These are phyloP conservation scores for Serrognathus titanus DNA, from an alignment of 2,888 invertebrate genomes.

Conservation along the genomic window DNA sequence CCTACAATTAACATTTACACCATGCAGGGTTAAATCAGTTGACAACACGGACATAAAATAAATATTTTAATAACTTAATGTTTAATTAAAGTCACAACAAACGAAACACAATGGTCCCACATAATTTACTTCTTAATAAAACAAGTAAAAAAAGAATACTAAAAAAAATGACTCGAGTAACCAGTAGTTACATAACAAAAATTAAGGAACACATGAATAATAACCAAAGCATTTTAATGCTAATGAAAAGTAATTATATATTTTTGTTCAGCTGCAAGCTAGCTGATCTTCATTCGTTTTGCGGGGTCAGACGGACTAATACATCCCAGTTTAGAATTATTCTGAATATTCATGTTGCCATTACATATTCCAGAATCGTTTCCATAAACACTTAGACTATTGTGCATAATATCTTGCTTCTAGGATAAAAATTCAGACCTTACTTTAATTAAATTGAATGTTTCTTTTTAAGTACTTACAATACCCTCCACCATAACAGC, in stretches of 20 bases:
- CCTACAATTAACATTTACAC: conserved; percentile 10
- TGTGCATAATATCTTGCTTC: conserved; percentile 47
- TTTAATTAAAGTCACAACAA: conserved; percentile 17
- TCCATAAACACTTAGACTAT: conserved; percentile 42
- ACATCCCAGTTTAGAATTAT: conserved; percentile 39
- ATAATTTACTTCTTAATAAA: conserved; percentile 9
- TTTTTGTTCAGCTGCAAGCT: conserved; percentile 39
- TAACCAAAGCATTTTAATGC: conserved; percentile 14
- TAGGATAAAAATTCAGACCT: conserved; percentile 27
- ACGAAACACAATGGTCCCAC: conserved; percentile 25
- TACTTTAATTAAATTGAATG: neutral
- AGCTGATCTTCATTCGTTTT: conserved; percentile 50
- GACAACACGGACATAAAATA: neutral
- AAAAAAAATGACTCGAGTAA: conserved; percentile 3
- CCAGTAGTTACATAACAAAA: neutral
- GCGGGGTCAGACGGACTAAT: conserved; percentile 44
- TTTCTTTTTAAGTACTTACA: conserved; percentile 45
- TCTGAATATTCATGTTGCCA: conserved; percentile 26
- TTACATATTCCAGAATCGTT: conserved; percentile 36
- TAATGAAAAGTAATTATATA: conserved; percentile 36
- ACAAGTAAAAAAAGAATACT: conserved; percentile 14
- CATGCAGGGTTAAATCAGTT: conserved; percentile 1
- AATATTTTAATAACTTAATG: conserved; percentile 4
- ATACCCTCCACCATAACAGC: conserved; percentile 80
- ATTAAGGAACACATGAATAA: conserved; percentile 7